phyloP scores from a whole-genome alignment of 2,797 vertebrate genomes.

The Sebastes ruberrimus region DNA sequence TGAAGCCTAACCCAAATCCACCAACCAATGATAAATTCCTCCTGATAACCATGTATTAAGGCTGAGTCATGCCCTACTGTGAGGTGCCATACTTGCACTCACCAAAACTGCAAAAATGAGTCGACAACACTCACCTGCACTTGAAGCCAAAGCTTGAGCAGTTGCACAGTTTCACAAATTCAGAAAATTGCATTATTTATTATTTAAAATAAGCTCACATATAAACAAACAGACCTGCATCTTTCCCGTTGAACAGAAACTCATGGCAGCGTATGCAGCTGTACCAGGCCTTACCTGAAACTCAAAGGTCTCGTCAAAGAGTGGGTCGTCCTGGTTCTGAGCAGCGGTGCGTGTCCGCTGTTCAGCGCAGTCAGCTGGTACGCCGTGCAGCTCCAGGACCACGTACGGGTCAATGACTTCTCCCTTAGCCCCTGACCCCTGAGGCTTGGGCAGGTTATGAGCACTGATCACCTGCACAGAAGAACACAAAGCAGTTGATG shows the following conservation, averaged over 20 bases:
- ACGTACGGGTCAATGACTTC: conserved; percentile 98
- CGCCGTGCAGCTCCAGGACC: conserved; percentile 95
- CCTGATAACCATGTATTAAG: neutral
- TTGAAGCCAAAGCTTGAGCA: neutral
- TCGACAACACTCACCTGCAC: neutral
- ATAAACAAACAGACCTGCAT: neutral
- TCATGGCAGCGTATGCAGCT: too few relatives aligned
- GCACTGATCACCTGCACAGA: conserved; percentile 90
- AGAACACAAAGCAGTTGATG: neutral
- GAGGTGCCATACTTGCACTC: neutral
- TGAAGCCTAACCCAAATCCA: neutral
- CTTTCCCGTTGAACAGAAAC: neutral
- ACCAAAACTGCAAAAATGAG: neutral
- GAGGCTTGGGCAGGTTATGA: conserved; percentile 97
- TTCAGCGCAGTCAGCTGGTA: conserved; percentile 94
- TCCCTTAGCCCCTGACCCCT: conserved; percentile 95
- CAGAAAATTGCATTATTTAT: neutral
- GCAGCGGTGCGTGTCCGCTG: conserved; percentile 96
- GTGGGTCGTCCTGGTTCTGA: conserved; percentile 95
- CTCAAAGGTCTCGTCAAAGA: conserved; percentile 98
- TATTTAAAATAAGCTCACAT: neutral
- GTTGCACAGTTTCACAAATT: neutral
- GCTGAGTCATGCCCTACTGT: neutral
- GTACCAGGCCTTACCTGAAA: conserved; percentile 83
- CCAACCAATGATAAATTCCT: neutral